Base-by-base conservation (phyloP, 2,797 vertebrate species). In the Varecia variegata region DNA sequence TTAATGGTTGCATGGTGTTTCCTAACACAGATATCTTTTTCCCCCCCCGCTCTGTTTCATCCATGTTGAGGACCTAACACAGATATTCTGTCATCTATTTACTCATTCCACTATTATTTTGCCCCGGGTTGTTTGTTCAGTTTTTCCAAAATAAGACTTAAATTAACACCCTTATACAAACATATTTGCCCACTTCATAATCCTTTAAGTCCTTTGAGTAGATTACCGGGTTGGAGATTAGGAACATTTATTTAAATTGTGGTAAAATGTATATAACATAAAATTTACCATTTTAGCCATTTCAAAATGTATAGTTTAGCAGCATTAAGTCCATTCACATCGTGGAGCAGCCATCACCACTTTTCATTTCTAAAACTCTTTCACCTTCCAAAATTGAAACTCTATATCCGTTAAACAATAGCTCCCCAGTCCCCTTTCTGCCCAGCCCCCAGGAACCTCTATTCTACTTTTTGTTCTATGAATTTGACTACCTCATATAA, bases 91-190 rank as follows among this genome's bases (percentile, higher is more conserved):
- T 30, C 27, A 47, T 30, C 27, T 94, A 3, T 32, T 54, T 56
- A 80, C 45, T 58, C 43, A 32, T 82, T 73, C 54, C 74, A 73
- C 40, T 38, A 38, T 92, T 52, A 62, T 70, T 95, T 91, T 74
- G 27, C 70, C 21, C 35, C 74, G 25, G 13, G 25, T 20, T 90
- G 65, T 80, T 92, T 90, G 71, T 80, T 89, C 85, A 54, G 40
- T 56, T 94, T 74, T 94, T 85, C 43, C 47, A 82, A 82, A 93
- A 27, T 88, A 83, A 92, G 56, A 87, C 60, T 95, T 43, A 88
- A 85, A 27, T 88, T 45, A 95, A n/a, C 38, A 20, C 13, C 50
- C 43, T 89, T 45, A 47, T 43, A 18, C 35, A 54, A 81, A 92
- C 50, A 73, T 83, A 40, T 77, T 77, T 83, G 68, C 67, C 73